Evolutionary conservation across 2,888 invertebrate genomes (phyloP).

Genomic region (Acronicta aceris): DNA sequence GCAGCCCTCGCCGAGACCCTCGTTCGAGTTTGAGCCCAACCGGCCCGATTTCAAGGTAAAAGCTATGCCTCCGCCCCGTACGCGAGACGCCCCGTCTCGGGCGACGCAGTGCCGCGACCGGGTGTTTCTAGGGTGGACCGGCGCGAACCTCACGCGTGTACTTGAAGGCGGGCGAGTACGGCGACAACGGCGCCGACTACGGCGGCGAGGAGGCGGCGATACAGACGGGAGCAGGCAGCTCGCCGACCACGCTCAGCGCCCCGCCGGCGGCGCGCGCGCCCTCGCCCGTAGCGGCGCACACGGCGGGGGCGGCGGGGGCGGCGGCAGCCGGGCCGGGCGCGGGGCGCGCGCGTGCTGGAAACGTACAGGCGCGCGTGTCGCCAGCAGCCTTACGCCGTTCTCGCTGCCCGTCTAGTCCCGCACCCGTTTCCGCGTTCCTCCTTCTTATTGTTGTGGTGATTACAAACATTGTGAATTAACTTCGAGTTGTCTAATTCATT

Average conservation of each 20-base stretch:
- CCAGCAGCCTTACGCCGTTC: background rate
- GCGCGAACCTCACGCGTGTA: conserved; percentile 61
- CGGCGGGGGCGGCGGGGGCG: conserved; percentile 19
- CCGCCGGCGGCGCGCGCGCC: conserved; percentile 15
- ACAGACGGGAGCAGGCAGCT: conserved; percentile 20
- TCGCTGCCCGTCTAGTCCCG: conserved; percentile 2
- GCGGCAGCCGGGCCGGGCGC: conserved; percentile 5
- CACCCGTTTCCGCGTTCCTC: conserved; percentile 1
- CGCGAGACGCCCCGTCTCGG: conserved; percentile 41
- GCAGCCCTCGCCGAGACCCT: conserved; percentile 24
- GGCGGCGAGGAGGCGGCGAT: conserved; percentile 57
- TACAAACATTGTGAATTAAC: conserved; percentile 12
- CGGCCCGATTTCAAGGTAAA: conserved; percentile 79
- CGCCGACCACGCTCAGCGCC: conserved; percentile 16
- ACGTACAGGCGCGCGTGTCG: conserved; percentile 11
- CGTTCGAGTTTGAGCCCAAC: conserved; percentile 75
- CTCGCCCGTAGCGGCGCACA: conserved; percentile 4
- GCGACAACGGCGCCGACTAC: conserved; percentile 79
- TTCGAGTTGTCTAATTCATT: background rate
- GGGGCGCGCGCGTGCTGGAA: background rate
- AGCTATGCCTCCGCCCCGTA: conserved; percentile 13
- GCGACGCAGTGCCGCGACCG: conserved; percentile 44
- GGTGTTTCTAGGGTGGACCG: conserved; percentile 55
- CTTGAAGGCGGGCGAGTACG: conserved; percentile 81
- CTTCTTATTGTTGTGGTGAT: conserved; percentile 2